Conservation (phyloP, 2,113 vertebrate genomes). For the Ammodytes marinus region DNA sequence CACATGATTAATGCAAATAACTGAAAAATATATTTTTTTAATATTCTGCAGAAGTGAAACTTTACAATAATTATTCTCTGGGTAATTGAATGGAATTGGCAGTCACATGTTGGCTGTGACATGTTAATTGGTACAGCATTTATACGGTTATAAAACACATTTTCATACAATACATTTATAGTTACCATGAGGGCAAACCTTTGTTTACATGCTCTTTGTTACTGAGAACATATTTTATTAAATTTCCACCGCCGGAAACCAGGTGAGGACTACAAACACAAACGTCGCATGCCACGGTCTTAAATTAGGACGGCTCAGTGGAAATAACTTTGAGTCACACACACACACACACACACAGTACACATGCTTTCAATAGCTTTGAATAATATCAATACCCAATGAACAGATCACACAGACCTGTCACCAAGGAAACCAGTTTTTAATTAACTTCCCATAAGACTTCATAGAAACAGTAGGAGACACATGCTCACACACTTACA, state of each 20-base stretch:
- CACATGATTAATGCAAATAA: neutral
- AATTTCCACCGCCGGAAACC: conserved; percentile 41
- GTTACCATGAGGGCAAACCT: too few relatives aligned
- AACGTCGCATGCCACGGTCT: neutral
- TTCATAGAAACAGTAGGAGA: neutral
- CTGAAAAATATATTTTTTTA: neutral
- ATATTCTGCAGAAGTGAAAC: neutral
- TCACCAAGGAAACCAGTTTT: neutral
- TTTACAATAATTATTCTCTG: neutral
- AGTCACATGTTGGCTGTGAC: neutral
- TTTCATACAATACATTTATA: neutral
- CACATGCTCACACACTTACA: neutral
- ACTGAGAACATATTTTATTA: conserved; percentile 4
- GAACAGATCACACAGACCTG: neutral
- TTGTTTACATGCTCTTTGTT: conserved; percentile 1
- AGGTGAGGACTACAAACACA: conserved; percentile 40
- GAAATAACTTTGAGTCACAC: conserved; percentile 32
- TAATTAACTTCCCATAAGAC: neutral
- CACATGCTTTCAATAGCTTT: conserved; percentile 39
- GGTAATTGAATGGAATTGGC: neutral
- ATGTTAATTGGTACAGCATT: neutral
- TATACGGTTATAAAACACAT: neutral
- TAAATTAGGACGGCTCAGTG: neutral
- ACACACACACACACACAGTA: conserved; percentile 6
- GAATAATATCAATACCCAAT: conserved; percentile 30